phyloP scores from a whole-genome alignment of 2,797 vertebrate genomes.

The Pristis pectinata region DNA sequence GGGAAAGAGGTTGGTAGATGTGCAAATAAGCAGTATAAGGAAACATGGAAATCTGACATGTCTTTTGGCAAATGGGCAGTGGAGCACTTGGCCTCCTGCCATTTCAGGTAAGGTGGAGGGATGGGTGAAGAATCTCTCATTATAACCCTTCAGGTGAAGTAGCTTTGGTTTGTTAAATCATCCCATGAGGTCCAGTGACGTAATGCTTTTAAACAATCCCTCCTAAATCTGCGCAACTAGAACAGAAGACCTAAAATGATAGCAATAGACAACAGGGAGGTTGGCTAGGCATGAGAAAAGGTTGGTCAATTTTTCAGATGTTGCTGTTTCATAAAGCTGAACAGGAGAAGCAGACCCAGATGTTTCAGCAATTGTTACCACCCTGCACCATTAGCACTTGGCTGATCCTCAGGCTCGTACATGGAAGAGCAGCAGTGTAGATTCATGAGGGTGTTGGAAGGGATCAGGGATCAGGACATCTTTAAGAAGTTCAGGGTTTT shows the following conservation, averaged over 20 bases:
- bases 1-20: not conserved
- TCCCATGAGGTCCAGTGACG: not conserved
- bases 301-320: not conserved
- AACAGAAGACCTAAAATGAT: not conserved
- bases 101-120: not conserved
- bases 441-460: too few species aligned
- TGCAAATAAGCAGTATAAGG: not conserved
- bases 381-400: too few species aligned
- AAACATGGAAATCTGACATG: not conserved
- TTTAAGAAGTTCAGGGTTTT: too few species aligned
- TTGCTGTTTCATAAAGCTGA: not conserved
- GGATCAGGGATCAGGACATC: too few species aligned
- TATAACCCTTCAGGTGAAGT: constrained; percentile 3
- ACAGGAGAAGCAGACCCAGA: not conserved
- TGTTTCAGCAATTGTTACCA: too few species aligned
- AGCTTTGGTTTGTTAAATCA: not conserved
- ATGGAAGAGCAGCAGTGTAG: too few species aligned
- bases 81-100: not conserved
- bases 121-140: not conserved
- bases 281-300: not conserved
- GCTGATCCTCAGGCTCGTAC: too few species aligned
- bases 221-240: not conserved
- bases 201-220: not conserved
- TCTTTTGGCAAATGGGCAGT: not conserved
- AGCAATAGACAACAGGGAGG: not conserved